Evolutionary conservation across 2,888 invertebrate species (phyloP).

Genomic region (Perdita meconis): DNA sequence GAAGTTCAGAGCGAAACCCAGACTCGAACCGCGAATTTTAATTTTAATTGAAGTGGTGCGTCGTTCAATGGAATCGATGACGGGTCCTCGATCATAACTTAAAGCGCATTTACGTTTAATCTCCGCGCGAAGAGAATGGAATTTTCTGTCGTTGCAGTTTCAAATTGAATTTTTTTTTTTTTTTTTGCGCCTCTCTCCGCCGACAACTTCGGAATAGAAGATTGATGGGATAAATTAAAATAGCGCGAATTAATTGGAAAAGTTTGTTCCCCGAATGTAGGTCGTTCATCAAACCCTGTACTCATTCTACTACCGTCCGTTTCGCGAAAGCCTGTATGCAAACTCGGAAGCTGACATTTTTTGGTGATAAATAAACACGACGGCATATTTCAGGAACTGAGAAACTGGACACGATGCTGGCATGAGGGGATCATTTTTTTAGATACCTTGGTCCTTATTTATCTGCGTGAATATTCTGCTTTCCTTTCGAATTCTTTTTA

Average conservation of each 20-base stretch:
- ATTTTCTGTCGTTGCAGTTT: constrained; percentile 31
- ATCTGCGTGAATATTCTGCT: no score
- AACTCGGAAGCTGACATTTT: constrained; percentile 24
- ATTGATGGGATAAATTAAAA: constrained; percentile 54
- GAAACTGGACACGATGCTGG: constrained; percentile 12
- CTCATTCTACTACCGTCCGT: constrained; percentile 14
- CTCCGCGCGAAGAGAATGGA: background rate
- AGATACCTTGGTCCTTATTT: no score
- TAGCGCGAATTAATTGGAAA: constrained; percentile 57
- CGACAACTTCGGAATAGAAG: constrained; percentile 17
- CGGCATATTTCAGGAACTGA: constrained; percentile 12
- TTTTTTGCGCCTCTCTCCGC: constrained; percentile 3
- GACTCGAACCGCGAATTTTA: background rate
- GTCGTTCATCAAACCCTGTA: constrained; percentile 36
- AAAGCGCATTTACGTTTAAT: constrained; percentile 16
- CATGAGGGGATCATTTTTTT: constrained; percentile 1
- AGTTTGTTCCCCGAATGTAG: constrained; percentile 47
- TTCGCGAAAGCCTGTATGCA: constrained; percentile 9
- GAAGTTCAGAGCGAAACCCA: background rate
- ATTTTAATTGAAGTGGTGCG: background rate
- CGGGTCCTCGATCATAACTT: constrained; percentile 9
- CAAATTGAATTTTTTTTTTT: constrained; percentile 22
- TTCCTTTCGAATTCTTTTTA: background rate
- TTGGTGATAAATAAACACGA: constrained; percentile 6
- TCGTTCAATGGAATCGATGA: constrained; percentile 8